phyloP scores from a whole-genome alignment of 2,888 invertebrate genomes.

The Pyrgus malvae region DNA sequence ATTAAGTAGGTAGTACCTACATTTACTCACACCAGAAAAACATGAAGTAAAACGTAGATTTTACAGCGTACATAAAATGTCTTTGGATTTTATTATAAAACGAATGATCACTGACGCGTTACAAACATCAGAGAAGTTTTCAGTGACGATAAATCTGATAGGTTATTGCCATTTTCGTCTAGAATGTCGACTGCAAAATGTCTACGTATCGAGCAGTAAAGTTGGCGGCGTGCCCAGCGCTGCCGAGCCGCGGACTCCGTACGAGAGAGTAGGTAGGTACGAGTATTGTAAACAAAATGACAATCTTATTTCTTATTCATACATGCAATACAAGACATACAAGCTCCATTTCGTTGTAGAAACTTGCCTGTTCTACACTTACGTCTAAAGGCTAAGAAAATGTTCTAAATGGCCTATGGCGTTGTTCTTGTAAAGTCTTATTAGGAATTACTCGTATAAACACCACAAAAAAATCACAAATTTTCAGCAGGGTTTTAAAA shows the following conservation, averaged over 20 bases:
- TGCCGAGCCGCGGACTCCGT: slow-evolving; percentile 39
- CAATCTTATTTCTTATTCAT: slow-evolving; percentile 64
- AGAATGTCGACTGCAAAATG: slow-evolving; percentile 62
- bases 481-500: too few relatives aligned
- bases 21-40: too few relatives aligned
- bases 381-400: not conserved
- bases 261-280: slow-evolving; percentile 19
- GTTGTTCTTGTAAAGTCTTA: too few relatives aligned
- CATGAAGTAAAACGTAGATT: too few relatives aligned
- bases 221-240: slow-evolving; percentile 61
- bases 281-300: slow-evolving; percentile 48
- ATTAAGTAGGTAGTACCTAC: too few relatives aligned
- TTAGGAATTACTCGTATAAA: too few relatives aligned
- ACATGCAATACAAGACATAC: slow-evolving; percentile 28
- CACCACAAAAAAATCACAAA: too few relatives aligned
- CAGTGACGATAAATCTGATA: slow-evolving; percentile 53
- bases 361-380: too few relatives aligned
- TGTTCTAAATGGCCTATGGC: too few relatives aligned
- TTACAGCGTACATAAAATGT: not conserved
- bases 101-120: not conserved
- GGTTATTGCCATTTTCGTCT: slow-evolving; percentile 68
- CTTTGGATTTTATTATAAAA: not conserved
- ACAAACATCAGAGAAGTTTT: slow-evolving; percentile 26
- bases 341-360: slow-evolving; percentile 24
- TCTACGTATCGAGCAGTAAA: slow-evolving; percentile 63